Evolutionary conservation across 2,888 invertebrate genomes (phyloP), one percentile per base, ranked within the genome.

Genomic region (Ellobium chinense): DNA sequence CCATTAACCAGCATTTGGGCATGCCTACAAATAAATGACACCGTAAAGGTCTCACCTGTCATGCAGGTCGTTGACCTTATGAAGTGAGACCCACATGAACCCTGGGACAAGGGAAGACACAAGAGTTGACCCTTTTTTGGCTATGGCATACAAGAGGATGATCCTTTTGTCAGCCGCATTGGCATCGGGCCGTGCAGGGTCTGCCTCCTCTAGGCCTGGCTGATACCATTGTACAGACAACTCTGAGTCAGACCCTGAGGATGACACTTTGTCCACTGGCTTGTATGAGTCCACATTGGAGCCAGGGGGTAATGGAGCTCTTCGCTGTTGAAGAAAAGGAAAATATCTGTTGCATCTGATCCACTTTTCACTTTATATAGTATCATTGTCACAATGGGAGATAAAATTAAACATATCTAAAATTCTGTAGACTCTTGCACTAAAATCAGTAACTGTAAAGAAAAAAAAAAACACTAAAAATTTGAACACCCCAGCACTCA

Each of bases 161-260:
- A 90, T 84, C 34, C 86, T 78, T 29, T 83, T 82, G 58, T 88
- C 88, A 9, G 88, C 74, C 29, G 85, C 85, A 46, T 80, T 78
- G n/a, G 86, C 83, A 60, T 89, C 89, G 2, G 88, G 86, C 66
- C 81, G 65, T 34, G 78, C 24, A 7, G 87, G 87, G 72, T 89
- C 89, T 3, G 82, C 85, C 70, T 87, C 89, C 74, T 88, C 90
- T 24, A 91, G 83, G 12, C 88, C 85, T 14, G 91, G 89, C 73
- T 89, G 88, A 81, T 91, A 90, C 90, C 91, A 92, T 86, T 92
- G 92, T 27, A 91, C 72, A 14, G 87, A 86, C 31, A 92, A 84
- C 84, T 92, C 91, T 65, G 80, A 86, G 14, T 89, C 91, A 14
- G 82, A 54, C 14, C 46, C 60, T 14, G 89, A 86, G 27, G 84